phyloP scores from a whole-genome alignment of 2,113 vertebrate species.

The Blennius ocellaris region DNA sequence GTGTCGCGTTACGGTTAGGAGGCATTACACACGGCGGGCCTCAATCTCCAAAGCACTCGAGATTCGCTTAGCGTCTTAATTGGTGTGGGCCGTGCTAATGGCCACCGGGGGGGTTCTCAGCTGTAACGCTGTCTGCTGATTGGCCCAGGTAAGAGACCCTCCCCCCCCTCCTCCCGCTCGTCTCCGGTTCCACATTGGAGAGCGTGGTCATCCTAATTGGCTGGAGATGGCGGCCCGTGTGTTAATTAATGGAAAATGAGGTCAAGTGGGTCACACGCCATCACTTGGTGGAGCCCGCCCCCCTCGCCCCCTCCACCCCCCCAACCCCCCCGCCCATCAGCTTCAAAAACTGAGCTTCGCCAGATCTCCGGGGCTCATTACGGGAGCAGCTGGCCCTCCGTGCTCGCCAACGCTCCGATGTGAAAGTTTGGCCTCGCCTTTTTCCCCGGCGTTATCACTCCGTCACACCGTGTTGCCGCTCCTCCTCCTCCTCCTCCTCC shows the following conservation, averaged over 20 bases:
- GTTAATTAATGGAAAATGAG: slow-evolving; percentile 79
- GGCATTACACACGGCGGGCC: slow-evolving; percentile 80
- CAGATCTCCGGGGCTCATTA: slow-evolving; percentile 58
- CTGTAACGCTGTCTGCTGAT: slow-evolving; percentile 77
- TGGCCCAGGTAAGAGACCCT: slow-evolving; percentile 75
- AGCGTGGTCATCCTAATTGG: slow-evolving; percentile 83
- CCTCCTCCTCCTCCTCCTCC: no score
- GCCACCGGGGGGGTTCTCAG: slow-evolving; percentile 77
- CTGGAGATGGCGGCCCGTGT: slow-evolving; percentile 67
- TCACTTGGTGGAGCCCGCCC: slow-evolving; percentile 42
- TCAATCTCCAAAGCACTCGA: slow-evolving; percentile 83
- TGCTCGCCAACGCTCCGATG: slow-evolving; percentile 28
- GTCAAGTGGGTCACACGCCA: slow-evolving; percentile 71
- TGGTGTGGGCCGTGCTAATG: slow-evolving; percentile 80
- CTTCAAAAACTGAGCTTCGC: no score
- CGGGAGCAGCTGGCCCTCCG: slow-evolving; percentile 48
- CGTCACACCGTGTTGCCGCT: slow-evolving; percentile 28
- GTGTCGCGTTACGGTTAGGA: slow-evolving; percentile 76
- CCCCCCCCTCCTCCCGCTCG: slow-evolving; percentile 12
- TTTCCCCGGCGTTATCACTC: slow-evolving; percentile 37
- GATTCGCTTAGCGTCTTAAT: slow-evolving; percentile 85
- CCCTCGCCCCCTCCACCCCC: no score
- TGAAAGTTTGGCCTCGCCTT: slow-evolving; percentile 26
- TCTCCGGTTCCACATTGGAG: slow-evolving; percentile 48
- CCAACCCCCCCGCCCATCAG: slow-evolving; percentile 6